phyloP scores from a whole-genome alignment of 2,113 vertebrate genomes.

The Casuarius casuarius region DNA sequence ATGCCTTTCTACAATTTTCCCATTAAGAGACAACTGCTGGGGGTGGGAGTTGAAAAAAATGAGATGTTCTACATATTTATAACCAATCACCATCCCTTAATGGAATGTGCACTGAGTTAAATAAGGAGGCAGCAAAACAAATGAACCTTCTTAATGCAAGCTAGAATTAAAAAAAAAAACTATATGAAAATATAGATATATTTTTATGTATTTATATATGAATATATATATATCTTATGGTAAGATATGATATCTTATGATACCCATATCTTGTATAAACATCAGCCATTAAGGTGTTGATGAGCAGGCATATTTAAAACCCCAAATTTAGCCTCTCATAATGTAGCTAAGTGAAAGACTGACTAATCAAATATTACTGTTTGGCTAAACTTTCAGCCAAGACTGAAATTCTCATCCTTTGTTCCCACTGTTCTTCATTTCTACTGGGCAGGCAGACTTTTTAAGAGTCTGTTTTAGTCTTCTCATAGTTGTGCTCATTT shows the following conservation, averaged over 20 bases:
- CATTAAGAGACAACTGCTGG: not conserved
- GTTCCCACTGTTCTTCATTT: not conserved
- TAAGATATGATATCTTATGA: not conserved
- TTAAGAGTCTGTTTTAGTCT: not conserved
- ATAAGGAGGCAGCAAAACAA: not conserved
- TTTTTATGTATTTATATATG: too few species aligned
- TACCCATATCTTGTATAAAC: not conserved
- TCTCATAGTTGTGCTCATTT: not conserved
- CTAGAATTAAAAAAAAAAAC: not conserved
- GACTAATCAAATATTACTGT: not conserved
- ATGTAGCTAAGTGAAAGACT: not conserved
- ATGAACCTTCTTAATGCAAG: not conserved
- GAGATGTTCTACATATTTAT: not conserved
- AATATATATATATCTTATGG: too few species aligned
- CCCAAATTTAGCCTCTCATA: not conserved
- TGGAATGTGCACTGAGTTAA: not conserved
- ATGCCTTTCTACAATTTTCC: not conserved
- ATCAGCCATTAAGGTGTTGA: not conserved
- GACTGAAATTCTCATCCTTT: not conserved
- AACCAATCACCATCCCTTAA: not conserved
- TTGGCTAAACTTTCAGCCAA: not conserved
- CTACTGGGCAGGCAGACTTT: not conserved
- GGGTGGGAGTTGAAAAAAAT: not conserved
- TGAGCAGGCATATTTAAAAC: not conserved
- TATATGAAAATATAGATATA: too few species aligned